Base-by-base conservation (phyloP, 2,113 vertebrate species). In the Alexandromys fortis region DNA sequence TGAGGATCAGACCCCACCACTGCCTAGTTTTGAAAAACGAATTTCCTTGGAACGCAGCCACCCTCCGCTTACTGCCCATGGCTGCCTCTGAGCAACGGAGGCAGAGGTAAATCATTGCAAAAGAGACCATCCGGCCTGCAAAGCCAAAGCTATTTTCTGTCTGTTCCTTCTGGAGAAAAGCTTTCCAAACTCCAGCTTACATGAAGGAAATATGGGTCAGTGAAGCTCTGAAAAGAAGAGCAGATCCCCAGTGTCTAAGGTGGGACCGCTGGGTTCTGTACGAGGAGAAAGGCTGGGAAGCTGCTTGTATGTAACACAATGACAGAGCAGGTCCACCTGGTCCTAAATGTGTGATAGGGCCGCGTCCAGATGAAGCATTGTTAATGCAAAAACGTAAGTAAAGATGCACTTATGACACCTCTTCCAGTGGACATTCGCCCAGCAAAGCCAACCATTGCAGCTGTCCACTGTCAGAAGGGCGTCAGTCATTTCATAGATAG, bases 81-180 rank as follows among this genome's bases (percentile, higher is more conserved):
- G 75, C 65, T 55, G 52, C 52, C 89, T 77, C 47, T 68, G 70
- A 77, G 58, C 58, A 85, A 28, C 9, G 73, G 85, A 89, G 76
- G 70, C n/a, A 75, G 78, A 94, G 19, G 22, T 91, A 70, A 68
- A 22, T 17, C 19, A 33, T 35, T 85, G 68, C 52, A 61, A 96
- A 75, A 67, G 68, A 79, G 92, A 88, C 17, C 10, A 26, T 7
- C 22, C 12, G 5, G 30, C 6, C 47, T 42, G 2, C 45, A 86
- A 68, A 86, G 85, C 30, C 6, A 35, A 73, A 70, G 11, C 6
- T 17, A n/a, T 81, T 92, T 97, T 94, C 82, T 76, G 49, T n/a
- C 52, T 86, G n/a, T 21, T 33, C n/a, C 73, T 93, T 86, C 49
- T 4, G 65, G 82, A 78, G 79, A 81, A 91, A 47, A 47, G 45